Percentiles rank a stretch among this genome's conserved stretches.
Conservation (phyloP, 2,797 vertebrate genomes). For the Sebastiscus tertius region DNA sequence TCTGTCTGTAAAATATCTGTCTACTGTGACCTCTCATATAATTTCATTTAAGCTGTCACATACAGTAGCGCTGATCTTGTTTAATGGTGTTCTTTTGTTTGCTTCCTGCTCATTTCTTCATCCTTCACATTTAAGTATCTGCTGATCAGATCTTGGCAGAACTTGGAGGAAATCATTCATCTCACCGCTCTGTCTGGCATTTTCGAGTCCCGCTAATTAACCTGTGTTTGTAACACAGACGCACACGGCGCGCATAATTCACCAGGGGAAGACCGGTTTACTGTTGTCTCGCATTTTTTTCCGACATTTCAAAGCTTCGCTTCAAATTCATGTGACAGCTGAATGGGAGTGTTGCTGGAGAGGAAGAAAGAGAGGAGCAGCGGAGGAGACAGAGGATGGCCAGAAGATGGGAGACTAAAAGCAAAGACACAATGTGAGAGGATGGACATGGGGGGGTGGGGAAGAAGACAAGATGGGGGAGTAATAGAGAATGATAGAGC, state of each 20-base stretch:
- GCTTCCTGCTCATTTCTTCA: conserved; percentile 25
- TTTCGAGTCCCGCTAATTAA: conserved; percentile 50
- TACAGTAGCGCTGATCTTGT: background rate
- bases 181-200: conserved; percentile 28
- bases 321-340: conserved; percentile 25
- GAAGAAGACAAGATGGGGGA: conserved; percentile 25
- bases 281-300: conserved; percentile 11
- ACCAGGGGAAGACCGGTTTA: background rate
- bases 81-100: conserved; percentile 12
- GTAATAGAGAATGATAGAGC: conserved; percentile 47
- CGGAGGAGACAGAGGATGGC: background rate
- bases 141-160: conserved; percentile 13
- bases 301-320: conserved; percentile 17
- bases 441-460: conserved; percentile 1
- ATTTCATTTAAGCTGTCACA: background rate
- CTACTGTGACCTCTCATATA: background rate
- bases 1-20: background rate
- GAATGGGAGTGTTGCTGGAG: conserved; percentile 16
- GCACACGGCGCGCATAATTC: background rate
- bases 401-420: conserved; percentile 27
- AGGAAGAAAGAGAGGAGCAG: conserved; percentile 15
- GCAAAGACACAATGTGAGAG: conserved; percentile 31
- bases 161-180: conserved; percentile 2
- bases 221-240: conserved; percentile 11
- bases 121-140: conserved; percentile 10